Conservation (phyloP, 2,888 invertebrate species). For the Lasius fuliginosus region DNA sequence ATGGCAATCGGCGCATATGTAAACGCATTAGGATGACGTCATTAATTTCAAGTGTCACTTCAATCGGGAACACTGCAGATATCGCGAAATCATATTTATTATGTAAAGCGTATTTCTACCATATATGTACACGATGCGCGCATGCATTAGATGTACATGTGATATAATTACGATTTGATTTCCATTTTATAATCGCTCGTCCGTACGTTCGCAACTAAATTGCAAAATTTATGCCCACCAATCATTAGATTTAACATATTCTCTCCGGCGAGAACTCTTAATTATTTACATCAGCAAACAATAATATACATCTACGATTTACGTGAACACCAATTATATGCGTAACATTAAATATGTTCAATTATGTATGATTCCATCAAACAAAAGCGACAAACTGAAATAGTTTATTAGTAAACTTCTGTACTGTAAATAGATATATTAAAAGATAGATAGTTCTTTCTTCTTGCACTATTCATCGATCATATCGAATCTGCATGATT, state of each 20-base stretch:
- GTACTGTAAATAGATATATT: constrained; percentile 1
- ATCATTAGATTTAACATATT: constrained; percentile 29
- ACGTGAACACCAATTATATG: not conserved
- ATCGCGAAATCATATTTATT: constrained; percentile 29
- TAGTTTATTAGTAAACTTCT: not conserved
- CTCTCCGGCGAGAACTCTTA: not conserved
- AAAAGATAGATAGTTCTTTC: not conserved
- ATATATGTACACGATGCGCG: not conserved
- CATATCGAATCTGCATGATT: constrained; percentile 10
- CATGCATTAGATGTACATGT: constrained; percentile 19
- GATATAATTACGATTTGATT: constrained; percentile 45
- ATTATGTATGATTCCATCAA: not conserved
- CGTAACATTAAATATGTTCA: constrained; percentile 5
- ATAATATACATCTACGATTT: not conserved
- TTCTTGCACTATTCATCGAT: constrained; percentile 5
- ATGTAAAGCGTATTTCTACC: constrained; percentile 32
- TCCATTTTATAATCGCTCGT: constrained; percentile 42
- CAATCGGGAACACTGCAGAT: constrained; percentile 18
- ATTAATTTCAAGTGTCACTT: constrained; percentile 41
- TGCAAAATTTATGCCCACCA: constrained; percentile 3
- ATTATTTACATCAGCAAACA: not conserved
- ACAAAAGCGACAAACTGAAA: constrained; percentile 15
- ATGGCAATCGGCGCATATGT: not conserved
- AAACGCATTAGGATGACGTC: constrained; percentile 27
- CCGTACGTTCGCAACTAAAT: not conserved